Base-by-base conservation (phyloP, 2,888 invertebrate genomes). In the Sphecodes monilicornis region DNA sequence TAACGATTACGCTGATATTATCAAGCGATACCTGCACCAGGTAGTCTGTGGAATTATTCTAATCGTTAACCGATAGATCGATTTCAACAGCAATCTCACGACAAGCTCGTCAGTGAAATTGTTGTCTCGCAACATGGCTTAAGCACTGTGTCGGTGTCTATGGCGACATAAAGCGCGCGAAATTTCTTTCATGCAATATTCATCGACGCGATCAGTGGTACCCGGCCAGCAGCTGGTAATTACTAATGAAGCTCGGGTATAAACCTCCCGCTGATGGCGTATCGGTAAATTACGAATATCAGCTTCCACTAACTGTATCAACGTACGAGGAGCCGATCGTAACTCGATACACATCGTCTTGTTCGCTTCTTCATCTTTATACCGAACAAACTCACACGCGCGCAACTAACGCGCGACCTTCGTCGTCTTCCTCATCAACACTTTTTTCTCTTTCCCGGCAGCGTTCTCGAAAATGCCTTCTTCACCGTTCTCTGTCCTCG, bases 121-220 rank as follows among this genome's bases (percentile, higher is more conserved):
- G 32, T 74, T 70, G 54, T 46, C 29, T 64, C 32, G n/a, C n/a
- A 41, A 54, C 29, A 16, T n/a, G 36, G 68, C 29, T 57, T 46
- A 26, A 72, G 26, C 41, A 41, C 26, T 22, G 57, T 16, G 26
- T 22, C 26, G 50, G 22, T 54, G 22, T 0, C 36, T 36, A 22
- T 29, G 73, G 64, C 41, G 79, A 80, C 32, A 80, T 80, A 84
- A 77, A 69, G 46, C 46, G 54, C 57, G 66, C 72, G 84, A 88
- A 84, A 86, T 84, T 87, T 64, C 80, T 78, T 87, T 87, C 91
- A 89, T 89, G 91, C 82, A 92, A 92, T 92, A 91, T 92, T 91
- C 90, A 91, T 89, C 85, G 81, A 82, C 79, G 70, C 85, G 84
- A 82, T 86, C 86, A 84, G 82, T 79, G 78, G 76, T 79, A 77